Evolutionary conservation across 2,888 invertebrate genomes (phyloP), one percentile per base, ranked within the genome.

Genomic region (Acanthococcus lagerstroemiae): DNA sequence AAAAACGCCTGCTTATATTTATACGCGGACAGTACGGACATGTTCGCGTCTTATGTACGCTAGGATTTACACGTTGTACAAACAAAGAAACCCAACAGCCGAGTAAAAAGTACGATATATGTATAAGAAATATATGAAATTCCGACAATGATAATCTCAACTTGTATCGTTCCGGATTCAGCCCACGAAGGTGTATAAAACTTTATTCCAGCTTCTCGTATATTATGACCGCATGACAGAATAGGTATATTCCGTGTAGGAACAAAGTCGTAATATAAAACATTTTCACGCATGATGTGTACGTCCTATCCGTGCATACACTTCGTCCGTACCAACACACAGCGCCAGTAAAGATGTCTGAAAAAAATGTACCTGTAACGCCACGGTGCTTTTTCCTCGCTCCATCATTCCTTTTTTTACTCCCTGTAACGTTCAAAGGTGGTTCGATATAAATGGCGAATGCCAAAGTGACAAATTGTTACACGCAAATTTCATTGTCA

Each of bases 151-250:
- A 61, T 61, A 61, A 61, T 61, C 61, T 61, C 21, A 50, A 50
- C 50, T 61, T 61, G 61, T 61, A 61, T 61, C 50, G 61, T 30
- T 61, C 61, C 48, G 50, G 50, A 61, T 61, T 61, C 61, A 52
- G 22, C 52, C 52, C 52, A 50, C 30, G 45, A n/a, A 45, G 44
- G 45, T 57, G 45, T n/a, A n/a, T n/a, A 15, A 45, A 21, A 21
- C 30, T 45, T 21, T 45, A 22, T 52, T 61, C 52, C n/a, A 52
- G 52, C 52, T 50, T 50, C 61, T 50, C 61, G 61, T 61, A 61
- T 52, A 61, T 61, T 61, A 61, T 37, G 61, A 61, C 52, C 61
- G 37, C 61, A 61, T 61, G 61, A 61, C 61, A 61, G 61, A 61
- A 54, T 61, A n/a, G n/a, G n/a, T n/a, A 52, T 30, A 50, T 12